Evolutionary conservation across 2,113 vertebrate genomes (phyloP).

Genomic region (Lagopus leucura): DNA sequence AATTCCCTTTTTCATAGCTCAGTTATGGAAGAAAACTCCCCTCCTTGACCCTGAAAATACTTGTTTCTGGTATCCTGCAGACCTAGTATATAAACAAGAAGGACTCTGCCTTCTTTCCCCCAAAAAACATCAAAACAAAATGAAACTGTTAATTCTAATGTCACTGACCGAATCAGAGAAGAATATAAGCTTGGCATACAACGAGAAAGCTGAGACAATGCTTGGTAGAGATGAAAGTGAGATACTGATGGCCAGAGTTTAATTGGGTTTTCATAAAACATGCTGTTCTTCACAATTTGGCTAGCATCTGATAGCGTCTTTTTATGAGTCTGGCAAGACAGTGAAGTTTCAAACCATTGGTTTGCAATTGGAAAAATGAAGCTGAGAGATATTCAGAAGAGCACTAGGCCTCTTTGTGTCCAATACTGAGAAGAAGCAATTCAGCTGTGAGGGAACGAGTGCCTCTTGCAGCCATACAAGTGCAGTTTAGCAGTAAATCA

Average conservation of each 20-base stretch:
- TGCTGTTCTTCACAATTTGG: conserved; percentile 60
- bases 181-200: conserved; percentile 24
- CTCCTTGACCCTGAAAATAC: not conserved
- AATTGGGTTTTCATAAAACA: conserved; percentile 66
- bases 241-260: conserved; percentile 23
- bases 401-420: not conserved
- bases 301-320: not conserved
- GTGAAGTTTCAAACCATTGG: conserved; percentile 32
- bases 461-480: conserved; percentile 12
- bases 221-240: conserved; percentile 55
- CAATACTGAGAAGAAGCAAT: not conserved
- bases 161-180: conserved; percentile 12
- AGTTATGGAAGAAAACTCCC: conserved; percentile 7
- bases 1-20: conserved; percentile 21
- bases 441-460: not conserved
- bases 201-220: conserved; percentile 23
- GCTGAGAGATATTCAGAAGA: not conserved
- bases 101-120: not conserved
- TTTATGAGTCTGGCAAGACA: conserved; percentile 68
- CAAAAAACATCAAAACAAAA: not conserved
- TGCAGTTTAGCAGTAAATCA: conserved; percentile 54
- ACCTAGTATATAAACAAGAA: not conserved
- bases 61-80: not conserved
- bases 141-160: conserved; percentile 24
- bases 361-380: conserved; percentile 53